Percentiles rank a stretch among this genome's conserved stretches.
These are phyloP conservation scores for Drepana arcuata DNA, from an alignment of 1,140 invertebrate genomes.

Conservation along the genomic window DNA sequence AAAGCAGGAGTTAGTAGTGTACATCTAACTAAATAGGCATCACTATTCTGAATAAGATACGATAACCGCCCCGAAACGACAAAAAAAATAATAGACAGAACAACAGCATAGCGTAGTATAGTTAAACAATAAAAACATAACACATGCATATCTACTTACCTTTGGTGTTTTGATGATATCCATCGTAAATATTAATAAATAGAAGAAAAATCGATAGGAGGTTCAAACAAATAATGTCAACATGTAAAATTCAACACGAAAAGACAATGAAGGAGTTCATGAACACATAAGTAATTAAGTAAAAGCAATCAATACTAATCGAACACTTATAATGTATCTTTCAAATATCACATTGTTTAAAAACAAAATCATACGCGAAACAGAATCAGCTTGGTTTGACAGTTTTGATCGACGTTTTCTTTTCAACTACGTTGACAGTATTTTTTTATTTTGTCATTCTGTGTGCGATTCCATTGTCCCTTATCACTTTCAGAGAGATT, in stretches of 20 bases:
- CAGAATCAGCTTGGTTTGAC: constrained; percentile 7
- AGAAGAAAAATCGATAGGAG: constrained; percentile 54
- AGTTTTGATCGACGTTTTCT: too few relatives aligned
- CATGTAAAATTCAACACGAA: constrained; percentile 1
- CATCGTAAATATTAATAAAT: constrained; percentile 30
- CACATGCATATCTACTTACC: constrained; percentile 23
- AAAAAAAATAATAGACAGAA: too few relatives aligned
- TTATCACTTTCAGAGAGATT: too few relatives aligned
- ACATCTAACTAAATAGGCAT: too few relatives aligned
- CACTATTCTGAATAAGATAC: too few relatives aligned
- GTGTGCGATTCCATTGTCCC: too few relatives aligned
- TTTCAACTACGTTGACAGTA: too few relatives aligned
- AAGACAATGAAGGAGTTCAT: background rate
- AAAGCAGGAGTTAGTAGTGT: too few relatives aligned
- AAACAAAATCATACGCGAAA: constrained; percentile 7
- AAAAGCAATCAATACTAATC: background rate
- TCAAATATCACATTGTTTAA: background rate
- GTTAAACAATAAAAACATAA: too few relatives aligned
- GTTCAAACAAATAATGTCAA: constrained; percentile 13
- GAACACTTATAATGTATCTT: background rate
- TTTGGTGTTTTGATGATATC: constrained; percentile 59
- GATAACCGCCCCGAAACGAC: too few relatives aligned
- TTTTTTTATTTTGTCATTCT: too few relatives aligned
- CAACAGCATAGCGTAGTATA: too few relatives aligned
- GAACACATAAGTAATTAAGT: background rate